phyloP scores from a whole-genome alignment of 2,797 vertebrate genomes.

The Pangasius mekongensis region DNA sequence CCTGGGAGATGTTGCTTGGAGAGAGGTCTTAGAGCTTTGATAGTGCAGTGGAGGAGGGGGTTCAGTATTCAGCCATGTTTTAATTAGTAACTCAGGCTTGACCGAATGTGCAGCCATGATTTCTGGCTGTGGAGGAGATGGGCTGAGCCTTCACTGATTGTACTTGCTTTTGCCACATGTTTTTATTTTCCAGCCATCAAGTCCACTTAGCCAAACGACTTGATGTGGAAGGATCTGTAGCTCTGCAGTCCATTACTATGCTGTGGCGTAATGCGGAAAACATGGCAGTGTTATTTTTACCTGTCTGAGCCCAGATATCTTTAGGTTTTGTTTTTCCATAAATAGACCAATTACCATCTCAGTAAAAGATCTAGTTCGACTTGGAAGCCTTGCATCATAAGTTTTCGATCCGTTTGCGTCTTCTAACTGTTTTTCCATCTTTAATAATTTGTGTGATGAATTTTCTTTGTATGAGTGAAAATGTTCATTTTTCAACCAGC shows the following conservation, averaged over 20 bases:
- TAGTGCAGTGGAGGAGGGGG: constrained; percentile 12
- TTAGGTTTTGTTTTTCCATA: constrained; percentile 55
- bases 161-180: constrained; percentile 63
- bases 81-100: constrained; percentile 65
- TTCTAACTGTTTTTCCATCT: constrained; percentile 38
- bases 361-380: constrained; percentile 63
- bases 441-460: constrained; percentile 64
- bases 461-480: constrained; percentile 64
- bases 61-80: constrained; percentile 57
- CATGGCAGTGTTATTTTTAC: constrained; percentile 60
- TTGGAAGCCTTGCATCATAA: constrained; percentile 32
- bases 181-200: constrained; percentile 65
- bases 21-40: background rate
- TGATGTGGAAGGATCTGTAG: constrained; percentile 53
- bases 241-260: constrained; percentile 43
- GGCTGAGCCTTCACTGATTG: constrained; percentile 64
- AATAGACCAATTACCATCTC: constrained; percentile 53
- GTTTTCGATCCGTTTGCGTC: constrained; percentile 41
- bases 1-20: constrained; percentile 1
- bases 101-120: constrained; percentile 57
- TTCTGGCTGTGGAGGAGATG: constrained; percentile 36
- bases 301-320: constrained; percentile 60
- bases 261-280: constrained; percentile 55
- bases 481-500: constrained; percentile 42
- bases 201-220: constrained; percentile 50